These are phyloP conservation scores for Idaea aversata DNA, from an alignment of 2,888 invertebrate species.

Conservation along the genomic window DNA sequence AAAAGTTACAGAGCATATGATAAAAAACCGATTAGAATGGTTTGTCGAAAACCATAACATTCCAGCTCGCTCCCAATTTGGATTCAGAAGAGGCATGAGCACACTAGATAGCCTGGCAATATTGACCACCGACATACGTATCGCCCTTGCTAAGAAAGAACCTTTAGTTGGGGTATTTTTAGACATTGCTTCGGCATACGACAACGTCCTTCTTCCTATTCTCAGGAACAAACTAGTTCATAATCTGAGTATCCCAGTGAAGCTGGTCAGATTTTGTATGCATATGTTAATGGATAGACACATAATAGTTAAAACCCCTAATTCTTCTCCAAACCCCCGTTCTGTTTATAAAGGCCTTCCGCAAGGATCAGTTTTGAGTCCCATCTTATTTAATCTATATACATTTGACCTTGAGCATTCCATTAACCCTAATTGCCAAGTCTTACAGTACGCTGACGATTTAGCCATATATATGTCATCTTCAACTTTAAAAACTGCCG, in stretches of 20 bases:
- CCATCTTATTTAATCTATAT: slow-evolving; percentile 22
- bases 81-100: slow-evolving; percentile 32
- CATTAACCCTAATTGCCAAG: slow-evolving; percentile 6
- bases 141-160: slow-evolving; percentile 21
- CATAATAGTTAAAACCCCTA: slow-evolving; percentile 6
- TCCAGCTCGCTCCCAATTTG: slow-evolving; percentile 11
- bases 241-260: slow-evolving; percentile 21
- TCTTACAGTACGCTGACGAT: slow-evolving; percentile 26
- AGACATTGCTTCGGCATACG: slow-evolving; percentile 23
- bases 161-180: slow-evolving; percentile 19
- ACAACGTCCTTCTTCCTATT: slow-evolving; percentile 25
- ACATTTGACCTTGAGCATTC: slow-evolving; percentile 14
- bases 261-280: slow-evolving; percentile 11
- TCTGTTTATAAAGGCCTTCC: slow-evolving; percentile 24
- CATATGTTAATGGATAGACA: slow-evolving; percentile 15
- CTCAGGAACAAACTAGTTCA: slow-evolving; percentile 23
- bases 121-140: slow-evolving; percentile 25
- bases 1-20: slow-evolving; percentile 30
- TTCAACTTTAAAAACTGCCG: not conserved
- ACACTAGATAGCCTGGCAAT: slow-evolving; percentile 34
- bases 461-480: slow-evolving; percentile 13
- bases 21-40: slow-evolving; percentile 11
- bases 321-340: not conserved
- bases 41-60: slow-evolving; percentile 2
- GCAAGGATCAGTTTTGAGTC: slow-evolving; percentile 26